Base-by-base conservation (phyloP, 2,797 vertebrate genomes). In the Falco biarmicus region DNA sequence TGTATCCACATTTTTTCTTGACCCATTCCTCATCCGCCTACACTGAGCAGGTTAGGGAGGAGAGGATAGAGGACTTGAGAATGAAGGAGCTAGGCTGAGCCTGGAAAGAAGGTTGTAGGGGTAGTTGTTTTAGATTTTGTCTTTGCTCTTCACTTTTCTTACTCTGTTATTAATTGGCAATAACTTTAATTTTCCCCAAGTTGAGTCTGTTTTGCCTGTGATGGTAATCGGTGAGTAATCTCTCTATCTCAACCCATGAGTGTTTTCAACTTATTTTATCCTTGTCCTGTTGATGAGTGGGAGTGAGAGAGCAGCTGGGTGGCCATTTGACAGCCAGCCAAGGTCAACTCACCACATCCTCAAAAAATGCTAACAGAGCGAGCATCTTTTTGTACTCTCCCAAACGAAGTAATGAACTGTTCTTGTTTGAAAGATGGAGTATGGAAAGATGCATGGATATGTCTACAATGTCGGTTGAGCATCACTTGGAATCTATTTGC, bases 21-120 rank as follows among this genome's bases (percentile, higher is more conserved):
- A 19, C 32, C 2, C 18, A 11, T 34, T 92, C 43, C 15, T 69
- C 32, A 39, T 70, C 6, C 3, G 14, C 3, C 14, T 68, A 11
- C 11, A 15, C 6, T 56, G 19, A 15, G 73, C 1, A 0, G 10
- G 13, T 60, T 66, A 61, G 8, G 25, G 2, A 18, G 9, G 13
- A 88, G 39, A 3, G 7, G 5, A 64, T 15, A 78, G 32, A 74
- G 6, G 5, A 45, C 5, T 15, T 74, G 56, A 66, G 19, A 81
- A 64, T 22, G 34, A 59, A 57, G 4, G 26, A 57, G 7, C 25
- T 7, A 71, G 1, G 6, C 17, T 61, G 12, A 86, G 2, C 12
- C 26, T 86, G 29, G 17, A 9, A 74, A 83, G 22, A 80, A 74
- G 3, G 1, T 10, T 8, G 9, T 25, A 81, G 10, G 5, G 2